Percentiles rank a stretch among this genome's conserved stretches.
phyloP scores from a whole-genome alignment of 2,888 invertebrate species.

The Sturmia bella region DNA sequence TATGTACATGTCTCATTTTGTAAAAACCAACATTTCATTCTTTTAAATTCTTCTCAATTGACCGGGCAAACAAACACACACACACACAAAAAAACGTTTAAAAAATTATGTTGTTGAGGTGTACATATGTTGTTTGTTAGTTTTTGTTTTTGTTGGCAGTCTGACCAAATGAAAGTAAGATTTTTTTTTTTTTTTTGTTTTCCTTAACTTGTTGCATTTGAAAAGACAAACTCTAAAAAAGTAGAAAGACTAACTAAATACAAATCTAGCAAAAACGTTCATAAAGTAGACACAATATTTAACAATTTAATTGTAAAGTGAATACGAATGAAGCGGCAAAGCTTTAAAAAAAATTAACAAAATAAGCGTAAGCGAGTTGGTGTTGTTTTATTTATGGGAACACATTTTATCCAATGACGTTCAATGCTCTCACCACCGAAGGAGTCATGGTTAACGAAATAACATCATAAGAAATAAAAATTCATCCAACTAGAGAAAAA shows the following conservation, averaged over 20 bases:
- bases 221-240: constrained; percentile 27
- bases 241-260: constrained; percentile 1
- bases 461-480: constrained; percentile 45
- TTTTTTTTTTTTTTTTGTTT: too few relatives aligned
- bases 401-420: constrained; percentile 69
- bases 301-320: constrained; percentile 62
- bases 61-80: background rate
- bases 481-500: constrained; percentile 29
- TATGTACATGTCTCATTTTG: too few relatives aligned
- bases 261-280: constrained; percentile 18
- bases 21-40: constrained; percentile 36
- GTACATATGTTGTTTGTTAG: background rate
- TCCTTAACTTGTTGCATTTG: constrained; percentile 11
- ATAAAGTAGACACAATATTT: constrained; percentile 58
- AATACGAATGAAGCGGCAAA: constrained; percentile 42
- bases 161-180: constrained; percentile 64
- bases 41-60: constrained; percentile 1
- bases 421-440: constrained; percentile 62
- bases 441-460: constrained; percentile 60
- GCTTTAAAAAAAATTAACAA: constrained; percentile 25
- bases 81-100: too few relatives aligned
- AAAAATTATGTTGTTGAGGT: constrained; percentile 25
- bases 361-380: constrained; percentile 59
- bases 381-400: constrained; percentile 66
- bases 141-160: background rate